Evolutionary conservation across 2,797 vertebrate species (phyloP).

Genomic region (Gorsachius magnificus): DNA sequence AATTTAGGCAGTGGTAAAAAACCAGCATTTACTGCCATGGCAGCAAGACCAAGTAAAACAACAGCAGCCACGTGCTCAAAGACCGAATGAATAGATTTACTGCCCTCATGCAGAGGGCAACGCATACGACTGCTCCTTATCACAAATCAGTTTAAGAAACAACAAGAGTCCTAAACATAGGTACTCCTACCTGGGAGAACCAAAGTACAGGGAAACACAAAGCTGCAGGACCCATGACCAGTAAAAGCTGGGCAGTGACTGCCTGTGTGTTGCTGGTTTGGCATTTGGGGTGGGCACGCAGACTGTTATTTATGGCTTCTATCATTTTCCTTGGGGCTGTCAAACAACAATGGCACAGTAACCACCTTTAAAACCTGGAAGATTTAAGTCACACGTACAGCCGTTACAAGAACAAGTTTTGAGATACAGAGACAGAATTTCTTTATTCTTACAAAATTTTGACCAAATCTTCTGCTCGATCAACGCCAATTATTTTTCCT

Average conservation of each 20-base stretch:
- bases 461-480: not conserved
- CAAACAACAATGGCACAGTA: not conserved
- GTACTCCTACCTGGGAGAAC: not conserved
- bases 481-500: not conserved
- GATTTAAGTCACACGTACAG: not conserved
- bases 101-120: not conserved
- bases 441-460: not conserved
- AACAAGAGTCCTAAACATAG: fast-evolving
- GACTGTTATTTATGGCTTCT: not conserved
- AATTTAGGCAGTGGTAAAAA: not conserved
- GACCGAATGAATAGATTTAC: not conserved
- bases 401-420: not conserved
- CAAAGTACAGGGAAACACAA: not conserved
- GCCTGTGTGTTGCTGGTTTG: not conserved
- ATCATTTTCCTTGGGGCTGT: not conserved
- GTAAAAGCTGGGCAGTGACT: not conserved
- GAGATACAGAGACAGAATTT: not conserved
- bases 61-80: not conserved
- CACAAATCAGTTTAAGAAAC: not conserved
- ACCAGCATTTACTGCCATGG: not conserved
- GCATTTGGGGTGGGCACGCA: not conserved
- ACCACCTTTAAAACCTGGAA: not conserved
- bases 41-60: not conserved
- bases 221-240: not conserved
- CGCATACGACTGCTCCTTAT: not conserved